Evolutionary conservation across 2,888 invertebrate genomes (phyloP), one percentile per base, ranked within the genome.

Genomic region (Cryptocheilus praepositus): DNA sequence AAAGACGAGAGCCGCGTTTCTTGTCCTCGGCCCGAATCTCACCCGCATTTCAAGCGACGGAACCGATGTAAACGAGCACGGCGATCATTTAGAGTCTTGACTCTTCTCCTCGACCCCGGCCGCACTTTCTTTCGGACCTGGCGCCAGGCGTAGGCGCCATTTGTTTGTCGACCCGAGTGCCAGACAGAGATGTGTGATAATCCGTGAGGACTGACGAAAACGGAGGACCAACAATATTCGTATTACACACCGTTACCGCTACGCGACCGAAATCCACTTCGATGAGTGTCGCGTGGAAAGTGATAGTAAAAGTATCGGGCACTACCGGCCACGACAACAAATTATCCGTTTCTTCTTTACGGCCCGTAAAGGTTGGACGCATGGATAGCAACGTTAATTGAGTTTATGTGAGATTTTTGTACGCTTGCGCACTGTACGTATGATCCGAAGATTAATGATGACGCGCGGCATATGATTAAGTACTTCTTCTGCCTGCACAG

Each of bases 91-190:
- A 59, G 52, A 19, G 64, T 62, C 70, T 63, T 36, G 71, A 69
- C 65, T 69, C 54, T 61, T 70, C 64, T 71, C 82, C 82, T 36
- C 36, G 36, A 79, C 77, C 81, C 75, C 74, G 76, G 73, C 73
- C 80, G 70, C 78, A 75, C 79, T 79, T 79, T 79, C 79, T 80
- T 80, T 79, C 71, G 70, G 68, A 67, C 66, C 73, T 82, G 84
- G 84, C 84, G 84, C 84, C 84, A 83, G 75, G 77, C 83, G 81
- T 80, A 82, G 83, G 83, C 83, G 83, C 78, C 82, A 67, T 78
- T 73, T 65, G 78, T 79, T 79, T 71, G 67, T 73, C 70, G 73
- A 53, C 53, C 67, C 65, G 60, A 51, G 49, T 46, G 19, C 53
- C 61, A 53, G 74, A 76, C 67, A 66, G 64, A 68, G 71, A 76